Evolutionary conservation across 2,113 vertebrate genomes (phyloP).

Genomic region (Colius striatus): DNA sequence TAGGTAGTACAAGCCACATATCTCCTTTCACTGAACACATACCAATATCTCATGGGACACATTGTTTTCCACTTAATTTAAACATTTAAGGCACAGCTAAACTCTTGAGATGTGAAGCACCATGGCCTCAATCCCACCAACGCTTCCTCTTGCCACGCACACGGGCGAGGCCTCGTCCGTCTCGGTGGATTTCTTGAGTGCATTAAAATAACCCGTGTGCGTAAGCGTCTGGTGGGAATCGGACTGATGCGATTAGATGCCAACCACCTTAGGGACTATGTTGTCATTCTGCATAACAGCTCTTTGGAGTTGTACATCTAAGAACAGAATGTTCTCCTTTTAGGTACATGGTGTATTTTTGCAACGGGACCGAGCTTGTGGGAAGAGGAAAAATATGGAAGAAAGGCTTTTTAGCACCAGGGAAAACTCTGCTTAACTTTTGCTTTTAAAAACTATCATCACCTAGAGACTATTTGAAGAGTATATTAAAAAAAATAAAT

Average conservation of each 20-base stretch:
- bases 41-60: background rate
- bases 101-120: background rate
- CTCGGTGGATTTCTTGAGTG: constrained; percentile 3
- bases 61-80: background rate
- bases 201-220: background rate
- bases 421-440: background rate
- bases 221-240: background rate
- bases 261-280: background rate
- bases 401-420: background rate
- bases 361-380: background rate
- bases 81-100: background rate
- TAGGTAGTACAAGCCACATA: background rate
- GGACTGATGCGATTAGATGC: rapidly evolving
- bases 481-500: background rate
- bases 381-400: background rate
- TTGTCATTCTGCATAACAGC: background rate
- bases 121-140: background rate
- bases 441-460: background rate
- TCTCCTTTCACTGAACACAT: background rate
- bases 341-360: background rate
- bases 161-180: background rate
- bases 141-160: rapidly evolving
- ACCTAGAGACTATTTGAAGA: background rate
- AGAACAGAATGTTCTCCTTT: constrained; percentile 32
- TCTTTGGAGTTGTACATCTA: background rate